Percentiles rank a stretch among this genome's conserved stretches.
Conservation (phyloP, 2,113 vertebrate genomes). For the Oenanthe oenanthe region DNA sequence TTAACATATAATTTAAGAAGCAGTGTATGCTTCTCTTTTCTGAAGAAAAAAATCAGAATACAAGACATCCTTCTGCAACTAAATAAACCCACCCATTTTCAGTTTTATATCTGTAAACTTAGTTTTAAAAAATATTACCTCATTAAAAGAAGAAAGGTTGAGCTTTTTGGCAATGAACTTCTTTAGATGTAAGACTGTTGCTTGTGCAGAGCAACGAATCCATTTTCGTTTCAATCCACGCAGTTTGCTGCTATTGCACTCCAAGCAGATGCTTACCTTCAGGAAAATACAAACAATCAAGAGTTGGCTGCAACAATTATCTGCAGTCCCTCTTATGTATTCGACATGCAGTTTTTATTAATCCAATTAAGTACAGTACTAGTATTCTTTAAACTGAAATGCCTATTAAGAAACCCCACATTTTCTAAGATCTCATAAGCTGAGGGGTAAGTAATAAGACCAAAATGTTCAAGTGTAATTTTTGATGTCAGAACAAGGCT, state of each 20-base stretch:
- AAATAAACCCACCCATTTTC: not conserved
- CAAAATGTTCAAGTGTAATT: not conserved
- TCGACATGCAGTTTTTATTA: not conserved
- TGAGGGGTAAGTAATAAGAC: not conserved
- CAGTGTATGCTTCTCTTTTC: not conserved
- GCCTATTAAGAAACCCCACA: not conserved
- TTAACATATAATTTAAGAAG: not conserved
- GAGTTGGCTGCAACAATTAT: not conserved
- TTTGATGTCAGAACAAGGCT: not conserved
- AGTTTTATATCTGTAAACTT: not conserved
- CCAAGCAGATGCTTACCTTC: conserved; percentile 98
- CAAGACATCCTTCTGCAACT: not conserved
- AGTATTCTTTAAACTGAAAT: not conserved
- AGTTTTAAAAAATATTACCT: conserved; percentile 78
- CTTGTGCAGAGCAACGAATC: conserved; percentile 98
- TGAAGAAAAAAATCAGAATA: not conserved
- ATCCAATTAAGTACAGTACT: not conserved
- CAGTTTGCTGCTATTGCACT: conserved; percentile 98
- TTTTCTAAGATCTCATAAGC: not conserved
- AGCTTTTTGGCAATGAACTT: conserved; percentile 99
- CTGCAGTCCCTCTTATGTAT: not conserved
- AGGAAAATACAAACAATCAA: not conserved
- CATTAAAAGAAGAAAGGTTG: conserved; percentile 97
- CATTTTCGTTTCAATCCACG: conserved; percentile 95
- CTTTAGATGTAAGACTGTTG: conserved; percentile 97